A percentile compares a stretch with the other conserved stretches of the same genome.
Evolutionary conservation across 53 echinoderm and acorn worm genomes (phyloP).

Genomic region (Apostichopus leukothele): DNA sequence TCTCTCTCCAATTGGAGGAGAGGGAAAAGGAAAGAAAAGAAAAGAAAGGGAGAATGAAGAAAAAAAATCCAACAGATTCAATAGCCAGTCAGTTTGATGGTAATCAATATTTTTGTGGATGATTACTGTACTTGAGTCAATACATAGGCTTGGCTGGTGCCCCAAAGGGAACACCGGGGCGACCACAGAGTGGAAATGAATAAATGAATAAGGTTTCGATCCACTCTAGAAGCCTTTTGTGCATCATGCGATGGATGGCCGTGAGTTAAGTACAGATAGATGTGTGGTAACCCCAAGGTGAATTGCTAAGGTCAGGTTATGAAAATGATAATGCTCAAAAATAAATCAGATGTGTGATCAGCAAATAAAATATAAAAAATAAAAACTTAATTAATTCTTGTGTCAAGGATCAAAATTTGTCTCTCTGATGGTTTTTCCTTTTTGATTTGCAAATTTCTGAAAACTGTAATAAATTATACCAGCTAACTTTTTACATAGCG

Average conservation of each 20-base stretch:
- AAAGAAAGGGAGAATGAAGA: background rate
- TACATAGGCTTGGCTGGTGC: constrained; percentile 41
- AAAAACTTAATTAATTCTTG: too few species aligned
- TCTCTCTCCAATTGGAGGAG: background rate
- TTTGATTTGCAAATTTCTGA: background rate
- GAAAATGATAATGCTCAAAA: too few species aligned
- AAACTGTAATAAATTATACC: background rate
- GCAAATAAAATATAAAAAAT: too few species aligned
- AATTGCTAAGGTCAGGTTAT: too few species aligned
- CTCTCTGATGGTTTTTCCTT: too few species aligned
- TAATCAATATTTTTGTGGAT: constrained; percentile 42
- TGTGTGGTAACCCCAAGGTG: background rate
- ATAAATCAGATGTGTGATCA: too few species aligned
- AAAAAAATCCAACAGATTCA: constrained; percentile 30
- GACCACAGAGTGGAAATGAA: constrained; percentile 40
- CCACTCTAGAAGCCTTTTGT: constrained; percentile 2
- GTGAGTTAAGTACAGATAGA: constrained; percentile 1
- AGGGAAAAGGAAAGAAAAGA: too few species aligned
- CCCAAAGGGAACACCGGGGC: constrained; percentile 28
- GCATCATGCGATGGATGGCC: background rate
- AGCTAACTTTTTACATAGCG: too few species aligned
- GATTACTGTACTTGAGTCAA: constrained; percentile 41
- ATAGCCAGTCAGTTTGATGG: constrained; percentile 21
- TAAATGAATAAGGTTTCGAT: constrained; percentile 37
- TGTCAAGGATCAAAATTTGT: too few species aligned